phyloP scores from a whole-genome alignment of 2,113 vertebrate genomes.

The Rhabdornis inornatus region DNA sequence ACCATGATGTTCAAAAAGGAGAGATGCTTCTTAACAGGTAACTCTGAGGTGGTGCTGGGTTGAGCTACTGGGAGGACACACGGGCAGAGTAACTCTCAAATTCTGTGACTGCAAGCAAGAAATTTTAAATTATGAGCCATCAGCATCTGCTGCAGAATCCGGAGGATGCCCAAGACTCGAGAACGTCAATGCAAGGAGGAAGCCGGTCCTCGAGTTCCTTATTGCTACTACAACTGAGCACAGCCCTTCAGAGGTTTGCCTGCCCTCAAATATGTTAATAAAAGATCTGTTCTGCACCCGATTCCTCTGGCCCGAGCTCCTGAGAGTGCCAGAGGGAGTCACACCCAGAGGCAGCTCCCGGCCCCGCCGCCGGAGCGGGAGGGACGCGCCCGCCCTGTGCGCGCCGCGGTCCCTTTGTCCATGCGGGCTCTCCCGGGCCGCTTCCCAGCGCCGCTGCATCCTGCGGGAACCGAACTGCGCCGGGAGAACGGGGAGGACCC shows the following conservation, averaged over 20 bases:
- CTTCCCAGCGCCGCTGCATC: fast-evolving
- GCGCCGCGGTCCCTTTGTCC: neutral
- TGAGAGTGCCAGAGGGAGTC: neutral
- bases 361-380: neutral
- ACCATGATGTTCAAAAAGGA: neutral
- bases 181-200: fast-evolving
- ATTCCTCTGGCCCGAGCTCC: neutral
- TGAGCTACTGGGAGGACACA: neutral
- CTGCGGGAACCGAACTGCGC: fast-evolving
- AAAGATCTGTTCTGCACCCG: neutral
- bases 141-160: neutral
- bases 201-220: fast-evolving
- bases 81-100: neutral
- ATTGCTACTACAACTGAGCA: fast-evolving
- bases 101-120: neutral
- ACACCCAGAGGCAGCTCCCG: neutral
- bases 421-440: neutral
- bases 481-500: fast-evolving
- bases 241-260: too few species aligned
- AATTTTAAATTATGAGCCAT: neutral
- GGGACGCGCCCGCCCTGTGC: fast-evolving
- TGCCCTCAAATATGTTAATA: neutral
- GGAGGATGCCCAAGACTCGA: fast-evolving
- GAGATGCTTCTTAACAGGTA: neutral
- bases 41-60: too few species aligned